Evolutionary conservation across 2,113 vertebrate genomes (phyloP).

Genomic region (Vulpes ferrilata): DNA sequence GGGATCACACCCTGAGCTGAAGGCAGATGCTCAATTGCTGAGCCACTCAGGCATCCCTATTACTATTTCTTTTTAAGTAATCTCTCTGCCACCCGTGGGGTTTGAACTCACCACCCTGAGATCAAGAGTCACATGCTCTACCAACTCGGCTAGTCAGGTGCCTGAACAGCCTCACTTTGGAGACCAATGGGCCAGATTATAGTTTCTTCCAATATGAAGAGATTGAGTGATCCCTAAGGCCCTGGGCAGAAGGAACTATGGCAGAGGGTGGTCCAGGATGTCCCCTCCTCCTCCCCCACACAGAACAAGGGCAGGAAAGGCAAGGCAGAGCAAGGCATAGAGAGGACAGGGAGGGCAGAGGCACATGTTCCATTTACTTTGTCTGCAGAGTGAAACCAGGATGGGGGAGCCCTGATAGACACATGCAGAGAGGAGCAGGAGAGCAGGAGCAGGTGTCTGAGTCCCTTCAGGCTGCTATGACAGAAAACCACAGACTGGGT

Average conservation of each 20-base stretch:
- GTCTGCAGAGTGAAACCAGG: background rate
- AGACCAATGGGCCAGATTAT: background rate
- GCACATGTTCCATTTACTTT: background rate
- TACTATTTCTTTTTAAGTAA: background rate
- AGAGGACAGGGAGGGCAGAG: background rate
- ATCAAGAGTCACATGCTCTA: background rate
- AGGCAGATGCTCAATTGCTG: fast-evolving
- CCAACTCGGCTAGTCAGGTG: background rate
- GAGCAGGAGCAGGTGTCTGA: background rate
- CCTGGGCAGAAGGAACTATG: background rate
- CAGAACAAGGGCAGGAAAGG: background rate
- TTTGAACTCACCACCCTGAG: background rate
- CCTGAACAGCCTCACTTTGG: background rate
- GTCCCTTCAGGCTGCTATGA: background rate
- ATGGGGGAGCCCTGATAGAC: background rate
- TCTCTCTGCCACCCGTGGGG: background rate
- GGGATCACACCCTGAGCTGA: background rate
- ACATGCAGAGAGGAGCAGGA: background rate
- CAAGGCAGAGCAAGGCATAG: background rate
- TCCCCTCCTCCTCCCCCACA: background rate
- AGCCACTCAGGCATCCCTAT: background rate
- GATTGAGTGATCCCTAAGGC: background rate
- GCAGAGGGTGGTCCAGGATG: background rate
- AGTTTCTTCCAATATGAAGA: background rate
- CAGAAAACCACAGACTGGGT: background rate